A percentile compares a stretch with the other conserved stretches of the same genome.
Evolutionary conservation across 2,888 invertebrate genomes (phyloP).

Genomic region (Ormia ochracea): DNA sequence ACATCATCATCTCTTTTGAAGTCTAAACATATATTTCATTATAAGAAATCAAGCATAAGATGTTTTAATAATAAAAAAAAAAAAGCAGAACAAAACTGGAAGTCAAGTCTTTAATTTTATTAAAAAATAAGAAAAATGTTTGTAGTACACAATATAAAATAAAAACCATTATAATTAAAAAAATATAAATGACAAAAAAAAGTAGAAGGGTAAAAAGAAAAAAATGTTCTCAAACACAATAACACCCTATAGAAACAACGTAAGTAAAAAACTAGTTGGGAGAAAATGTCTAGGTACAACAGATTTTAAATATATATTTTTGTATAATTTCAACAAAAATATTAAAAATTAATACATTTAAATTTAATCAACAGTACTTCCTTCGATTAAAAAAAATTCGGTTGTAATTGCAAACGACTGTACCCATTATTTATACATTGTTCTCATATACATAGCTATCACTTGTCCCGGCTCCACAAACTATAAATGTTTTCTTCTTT

Average conservation of each 20-base stretch:
- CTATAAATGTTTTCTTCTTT: too few relatives aligned
- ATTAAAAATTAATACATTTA: not conserved
- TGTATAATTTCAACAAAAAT: constrained; percentile 13
- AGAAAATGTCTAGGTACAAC: not conserved
- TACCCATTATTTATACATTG: constrained; percentile 1
- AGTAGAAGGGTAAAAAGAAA: constrained; percentile 1
- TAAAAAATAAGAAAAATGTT: constrained; percentile 44
- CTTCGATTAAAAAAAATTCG: not conserved
- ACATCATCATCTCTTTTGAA: constrained; percentile 33
- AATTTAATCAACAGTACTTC: constrained; percentile 23
- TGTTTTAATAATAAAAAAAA: constrained; percentile 54
- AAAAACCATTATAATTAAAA: constrained; percentile 27
- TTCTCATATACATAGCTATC: not conserved
- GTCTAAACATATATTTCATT: constrained; percentile 17
- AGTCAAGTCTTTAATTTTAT: constrained; percentile 55
- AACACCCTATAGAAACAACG: not conserved
- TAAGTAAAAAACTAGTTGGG: constrained; percentile 13
- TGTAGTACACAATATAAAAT: constrained; percentile 39
- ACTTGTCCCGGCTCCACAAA: not conserved
- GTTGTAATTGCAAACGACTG: constrained; percentile 37
- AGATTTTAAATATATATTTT: constrained; percentile 19
- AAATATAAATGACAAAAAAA: constrained; percentile 4
- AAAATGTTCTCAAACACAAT: not conserved
- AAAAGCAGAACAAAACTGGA: constrained; percentile 14
- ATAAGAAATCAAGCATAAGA: constrained; percentile 39